These are phyloP conservation scores for Cheilosia scutellata DNA, from an alignment of 2,888 invertebrate genomes.

Conservation along the genomic window DNA sequence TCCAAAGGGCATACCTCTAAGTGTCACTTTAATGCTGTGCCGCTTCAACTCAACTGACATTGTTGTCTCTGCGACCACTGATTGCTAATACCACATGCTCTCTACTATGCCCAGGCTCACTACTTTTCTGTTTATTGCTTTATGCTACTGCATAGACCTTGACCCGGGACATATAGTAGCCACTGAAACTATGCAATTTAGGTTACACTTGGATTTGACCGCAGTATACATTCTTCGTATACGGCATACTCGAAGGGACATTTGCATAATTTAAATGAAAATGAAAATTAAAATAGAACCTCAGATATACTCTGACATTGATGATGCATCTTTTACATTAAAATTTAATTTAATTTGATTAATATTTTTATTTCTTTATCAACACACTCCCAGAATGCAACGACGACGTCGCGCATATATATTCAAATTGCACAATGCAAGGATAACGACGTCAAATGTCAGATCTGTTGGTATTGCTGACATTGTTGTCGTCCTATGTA, in stretches of 20 bases:
- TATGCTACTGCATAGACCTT: constrained; percentile 49
- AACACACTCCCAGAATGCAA: not conserved
- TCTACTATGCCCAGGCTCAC: constrained; percentile 5
- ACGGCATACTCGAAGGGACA: not conserved
- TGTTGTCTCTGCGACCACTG: constrained; percentile 31
- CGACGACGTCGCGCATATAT: not conserved
- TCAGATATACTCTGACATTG: not conserved
- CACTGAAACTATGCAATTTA: constrained; percentile 42
- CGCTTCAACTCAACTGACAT: not conserved
- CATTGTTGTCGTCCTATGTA: constrained; percentile 12
- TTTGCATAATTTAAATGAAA: not conserved
- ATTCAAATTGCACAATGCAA: not conserved
- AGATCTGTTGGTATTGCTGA: not conserved
- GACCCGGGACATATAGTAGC: constrained; percentile 24
- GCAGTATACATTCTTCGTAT: constrained; percentile 11
- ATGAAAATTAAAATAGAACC: not conserved
- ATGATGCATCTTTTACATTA: not conserved
- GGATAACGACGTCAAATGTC: not conserved
- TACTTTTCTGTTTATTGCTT: constrained; percentile 1
- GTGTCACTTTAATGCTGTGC: not conserved
- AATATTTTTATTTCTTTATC: constrained; percentile 36
- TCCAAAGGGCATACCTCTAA: constrained; percentile 2
- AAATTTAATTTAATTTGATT: constrained; percentile 41
- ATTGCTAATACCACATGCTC: constrained; percentile 49
- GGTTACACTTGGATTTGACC: no score